Evolutionary conservation across 2,797 vertebrate genomes (phyloP), one percentile per base, ranked within the genome.

Genomic region (Staurois parvus): DNA sequence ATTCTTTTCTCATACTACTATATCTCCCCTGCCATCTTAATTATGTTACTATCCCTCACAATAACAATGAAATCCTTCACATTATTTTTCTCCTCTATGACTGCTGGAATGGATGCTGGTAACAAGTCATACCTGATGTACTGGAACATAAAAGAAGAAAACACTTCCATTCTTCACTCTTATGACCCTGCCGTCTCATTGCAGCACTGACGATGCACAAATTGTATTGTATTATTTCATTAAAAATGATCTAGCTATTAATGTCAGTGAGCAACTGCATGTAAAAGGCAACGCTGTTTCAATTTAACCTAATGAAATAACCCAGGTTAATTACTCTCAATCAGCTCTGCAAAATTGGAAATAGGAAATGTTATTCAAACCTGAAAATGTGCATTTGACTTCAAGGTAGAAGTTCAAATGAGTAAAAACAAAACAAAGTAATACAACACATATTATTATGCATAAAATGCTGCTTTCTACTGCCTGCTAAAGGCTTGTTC

Each of bases 11-110:
- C 40, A 32, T 74, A 75, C 26, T 74, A n/a, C n/a, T n/a, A n/a
- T n/a, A 75, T 83, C 72, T 75, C 32, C 42, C 73, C 29, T 75
- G 40, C 81, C 34, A 83, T 75, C 72, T 75, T 83, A 83, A 83
- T 83, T 75, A 75, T 75, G 40, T 74, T 75, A 67, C 56, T 75
- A 83, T 64, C 59, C 34, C 29, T 48, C 19, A 67, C 19, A 48
- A 75, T 48, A 66, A 42, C 13, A 73, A 73, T 72, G 48, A 83
- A 83, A 83, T 83, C 59, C 37, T 83, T 66, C 72, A 83, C 48
- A 17, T 81, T 72, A 40, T n/a, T 72, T 74, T 17, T 83, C 40
- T 67, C 21, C 28, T 83, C 17, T 75, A 28, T 67, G 72, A 67
- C 32, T 32, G 29, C 34, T 30, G 19, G 17, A 76, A 75, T 74